These are phyloP conservation scores for Parapsyche elsis DNA, from an alignment of 1,140 invertebrate genomes.

Conservation along the genomic window DNA sequence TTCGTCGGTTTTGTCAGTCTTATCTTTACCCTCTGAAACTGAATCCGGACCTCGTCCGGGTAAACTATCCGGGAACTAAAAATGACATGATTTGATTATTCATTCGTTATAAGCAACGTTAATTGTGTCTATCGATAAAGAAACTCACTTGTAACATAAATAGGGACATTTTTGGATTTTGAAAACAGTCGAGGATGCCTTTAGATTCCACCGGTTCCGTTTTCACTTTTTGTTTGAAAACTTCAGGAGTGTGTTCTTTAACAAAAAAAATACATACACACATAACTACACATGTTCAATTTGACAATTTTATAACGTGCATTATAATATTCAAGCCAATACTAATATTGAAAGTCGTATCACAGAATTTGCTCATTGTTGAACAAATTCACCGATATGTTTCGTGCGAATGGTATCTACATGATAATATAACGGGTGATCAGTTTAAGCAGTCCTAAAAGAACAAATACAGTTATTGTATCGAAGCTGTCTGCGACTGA, in stretches of 20 bases:
- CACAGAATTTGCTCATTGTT: too few relatives aligned
- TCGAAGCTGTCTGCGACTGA: too few relatives aligned
- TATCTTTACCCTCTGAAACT: constrained; percentile 45
- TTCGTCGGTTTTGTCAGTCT: constrained; percentile 57
- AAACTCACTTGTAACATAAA: constrained; percentile 62
- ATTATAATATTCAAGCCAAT: too few relatives aligned
- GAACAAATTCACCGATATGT: too few relatives aligned
- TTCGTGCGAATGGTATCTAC: too few relatives aligned
- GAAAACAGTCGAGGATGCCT: constrained; percentile 60
- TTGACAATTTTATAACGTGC: too few relatives aligned
- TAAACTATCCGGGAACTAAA: constrained; percentile 65
- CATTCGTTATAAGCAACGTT: background rate
- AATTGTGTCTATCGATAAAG: background rate
- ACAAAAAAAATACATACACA: constrained; percentile 37
- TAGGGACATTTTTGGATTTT: constrained; percentile 60
- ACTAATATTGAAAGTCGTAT: too few relatives aligned
- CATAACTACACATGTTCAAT: background rate
- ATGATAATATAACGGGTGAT: too few relatives aligned
- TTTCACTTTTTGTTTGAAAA: constrained; percentile 52
- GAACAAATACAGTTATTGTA: too few relatives aligned
- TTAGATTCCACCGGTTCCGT: constrained; percentile 59
- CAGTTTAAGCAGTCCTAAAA: too few relatives aligned
- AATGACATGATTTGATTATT: background rate
- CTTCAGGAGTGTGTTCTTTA: constrained; percentile 32
- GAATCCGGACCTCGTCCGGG: constrained; percentile 61